Base-by-base conservation (phyloP, 2,888 invertebrate species). In the Steromphala cineraria region DNA sequence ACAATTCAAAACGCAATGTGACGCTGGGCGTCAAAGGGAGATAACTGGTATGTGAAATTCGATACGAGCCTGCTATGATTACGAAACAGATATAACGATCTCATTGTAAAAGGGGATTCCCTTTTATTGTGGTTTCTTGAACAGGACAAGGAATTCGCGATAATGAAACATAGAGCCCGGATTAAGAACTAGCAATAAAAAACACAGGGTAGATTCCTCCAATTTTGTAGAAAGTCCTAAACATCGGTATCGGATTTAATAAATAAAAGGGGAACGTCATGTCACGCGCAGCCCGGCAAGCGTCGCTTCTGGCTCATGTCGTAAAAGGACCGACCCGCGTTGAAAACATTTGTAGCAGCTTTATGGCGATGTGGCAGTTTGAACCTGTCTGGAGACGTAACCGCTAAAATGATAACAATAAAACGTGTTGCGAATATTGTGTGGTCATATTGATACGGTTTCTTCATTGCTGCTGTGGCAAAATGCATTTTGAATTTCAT, bases 71-170 rank as follows among this genome's bases (percentile, higher is more conserved):
- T 36, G 36, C 71, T 71, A 36, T 71, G 71, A 71, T 71, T 71
- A 71, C 71, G 71, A 71, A 71, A 71, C 71, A 71, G 71, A 71
- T 71, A 71, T 71, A 71, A 71, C 31, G 71, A 71, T 71, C 71
- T 71, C 19, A 40, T 40, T 36, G 71, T 71, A 71, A 40, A 31
- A 10, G 19, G 40, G 71, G 71, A 71, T 71, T 71, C 31, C 71
- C 36, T 28, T 71, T 71, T 71, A 71, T 71, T 40, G 71, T 40
- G 71, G 71, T 71, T 71, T 71, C 71, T 71, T 10, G 36, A 71
- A 71, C 71, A 71, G 36, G 40, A 40, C 71, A 71, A 40, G 19
- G 71, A 40, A 40, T 40, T 36, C n/a, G 31, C 71, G 71, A 71
- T 71, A 71, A 71, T 71, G 71, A 71, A 71, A 71, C 71, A 71